Evolutionary conservation across 2,113 vertebrate genomes (phyloP), one percentile per base, ranked within the genome.

Genomic region (Todiramphus chloris): DNA sequence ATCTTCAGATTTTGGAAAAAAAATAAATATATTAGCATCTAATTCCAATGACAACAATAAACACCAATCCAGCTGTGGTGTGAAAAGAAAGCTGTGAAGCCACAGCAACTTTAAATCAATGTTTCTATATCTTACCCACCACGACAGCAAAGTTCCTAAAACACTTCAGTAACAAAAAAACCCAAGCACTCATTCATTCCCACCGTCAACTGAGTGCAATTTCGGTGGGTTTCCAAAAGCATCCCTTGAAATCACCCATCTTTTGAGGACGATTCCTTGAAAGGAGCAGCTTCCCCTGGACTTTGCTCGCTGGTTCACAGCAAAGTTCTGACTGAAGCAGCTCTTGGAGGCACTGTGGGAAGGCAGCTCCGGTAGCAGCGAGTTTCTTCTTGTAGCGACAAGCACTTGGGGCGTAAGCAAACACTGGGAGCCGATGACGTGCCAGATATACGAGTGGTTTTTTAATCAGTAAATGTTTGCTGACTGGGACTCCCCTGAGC

Each of bases 371-470:
- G 48, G 97, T 87, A 97, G 98, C 95, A 55, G 24, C 81, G 70
- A 85, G 96, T 78, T 97, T 82, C 94, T 91, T 35, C 92, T 74
- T 87, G 95, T 78, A 97, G 87, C 24, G 28, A 78, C 89, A 96
- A 94, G 96, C 90, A 93, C 96, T 95, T 44, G 92, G 96, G 97
- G 92, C 12, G 60, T 96, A 97, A 97, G 96, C 97, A 98, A 98
- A 98, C 98, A 98, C 97, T 91, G 97, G 91, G 76, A 98, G 96
- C 97, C 96, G 98, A 97, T 96, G 98, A 98, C 81, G 95, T 90
- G 97, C 89, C 97, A 98, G 98, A 98, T 98, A 98, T 97, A 98
- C 66, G 97, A 98, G 93, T 97, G 98, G 97, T 98, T 98, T 96
- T 97, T 98, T 98, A 96, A 97, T 97, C 97, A 87, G 86, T 27